Conservation (phyloP, 1,140 invertebrate genomes). For the Euwallacea similis region DNA sequence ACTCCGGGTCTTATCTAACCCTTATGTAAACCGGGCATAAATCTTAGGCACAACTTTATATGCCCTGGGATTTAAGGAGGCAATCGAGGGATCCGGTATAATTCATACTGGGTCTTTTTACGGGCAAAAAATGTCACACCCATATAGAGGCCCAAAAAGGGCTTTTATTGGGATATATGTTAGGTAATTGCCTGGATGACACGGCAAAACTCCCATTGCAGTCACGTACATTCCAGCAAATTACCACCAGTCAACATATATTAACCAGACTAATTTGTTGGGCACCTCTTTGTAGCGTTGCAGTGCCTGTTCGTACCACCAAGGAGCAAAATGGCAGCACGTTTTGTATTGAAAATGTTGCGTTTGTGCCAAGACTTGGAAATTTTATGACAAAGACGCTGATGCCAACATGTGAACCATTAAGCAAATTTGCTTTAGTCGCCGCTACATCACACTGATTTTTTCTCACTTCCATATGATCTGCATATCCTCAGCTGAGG, state of each 20-base stretch:
- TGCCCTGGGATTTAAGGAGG: constrained; percentile 12
- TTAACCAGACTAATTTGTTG: constrained; percentile 11
- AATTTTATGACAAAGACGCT: neutral
- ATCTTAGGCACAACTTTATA: constrained; percentile 16
- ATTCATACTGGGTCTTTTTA: no score
- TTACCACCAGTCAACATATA: constrained; percentile 10
- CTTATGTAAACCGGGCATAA: constrained; percentile 20
- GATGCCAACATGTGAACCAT: constrained; percentile 4
- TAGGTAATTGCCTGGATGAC: neutral
- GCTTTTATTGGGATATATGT: neutral
- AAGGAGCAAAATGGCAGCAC: neutral
- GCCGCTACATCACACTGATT: neutral
- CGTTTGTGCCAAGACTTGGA: neutral
- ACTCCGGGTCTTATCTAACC: constrained; percentile 31
- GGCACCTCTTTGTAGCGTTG: neutral
- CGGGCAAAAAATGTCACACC: no score
- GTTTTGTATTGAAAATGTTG: constrained; percentile 9
- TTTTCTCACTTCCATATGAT: neutral
- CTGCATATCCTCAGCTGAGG: neutral
- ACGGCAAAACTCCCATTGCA: neutral
- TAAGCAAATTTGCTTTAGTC: neutral
- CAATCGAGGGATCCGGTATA: neutral
- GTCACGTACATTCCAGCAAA: neutral
- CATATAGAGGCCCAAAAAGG: no score
- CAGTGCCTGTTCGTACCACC: constrained; percentile 14